Conservation (phyloP, 2,888 invertebrate species). For the Eilema sororculum region DNA sequence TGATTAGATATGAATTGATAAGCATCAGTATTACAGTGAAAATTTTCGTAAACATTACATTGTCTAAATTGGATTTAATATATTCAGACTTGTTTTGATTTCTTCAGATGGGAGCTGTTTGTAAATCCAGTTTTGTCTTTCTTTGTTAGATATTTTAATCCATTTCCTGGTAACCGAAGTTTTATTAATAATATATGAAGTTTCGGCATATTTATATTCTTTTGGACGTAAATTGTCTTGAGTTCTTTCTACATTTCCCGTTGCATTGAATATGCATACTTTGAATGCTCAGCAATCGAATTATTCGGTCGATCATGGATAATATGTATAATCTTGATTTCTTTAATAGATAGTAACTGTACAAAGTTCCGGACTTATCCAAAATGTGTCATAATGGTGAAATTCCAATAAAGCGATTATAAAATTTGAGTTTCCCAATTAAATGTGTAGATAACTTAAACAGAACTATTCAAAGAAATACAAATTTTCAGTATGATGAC, state of each 20-base stretch:
- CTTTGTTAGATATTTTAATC: constrained; percentile 13
- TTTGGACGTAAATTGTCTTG: constrained; percentile 23
- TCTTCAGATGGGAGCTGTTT: too few species aligned
- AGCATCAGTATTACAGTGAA: neutral
- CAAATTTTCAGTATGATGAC: neutral
- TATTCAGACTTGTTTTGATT: too few species aligned
- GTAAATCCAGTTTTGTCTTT: constrained; percentile 5
- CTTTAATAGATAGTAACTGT: constrained; percentile 37
- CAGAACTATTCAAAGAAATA: neutral
- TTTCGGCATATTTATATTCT: neutral
- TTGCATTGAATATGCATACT: constrained; percentile 16
- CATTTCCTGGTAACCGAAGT: constrained; percentile 5
- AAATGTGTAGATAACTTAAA: too few species aligned
- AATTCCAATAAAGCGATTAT: neutral
- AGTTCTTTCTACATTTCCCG: constrained; percentile 3
- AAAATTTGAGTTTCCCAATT: too few species aligned
- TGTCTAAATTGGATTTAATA: neutral
- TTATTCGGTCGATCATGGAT: constrained; percentile 32
- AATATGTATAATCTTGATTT: constrained; percentile 35
- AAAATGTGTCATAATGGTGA: constrained; percentile 26
- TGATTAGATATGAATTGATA: constrained; percentile 26
- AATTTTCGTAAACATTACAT: neutral
- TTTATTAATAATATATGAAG: neutral
- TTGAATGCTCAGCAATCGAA: constrained; percentile 25
- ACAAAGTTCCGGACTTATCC: constrained; percentile 24